Base-by-base conservation (phyloP, 2,797 vertebrate genomes). In the Tragelaphus eurycerus region DNA sequence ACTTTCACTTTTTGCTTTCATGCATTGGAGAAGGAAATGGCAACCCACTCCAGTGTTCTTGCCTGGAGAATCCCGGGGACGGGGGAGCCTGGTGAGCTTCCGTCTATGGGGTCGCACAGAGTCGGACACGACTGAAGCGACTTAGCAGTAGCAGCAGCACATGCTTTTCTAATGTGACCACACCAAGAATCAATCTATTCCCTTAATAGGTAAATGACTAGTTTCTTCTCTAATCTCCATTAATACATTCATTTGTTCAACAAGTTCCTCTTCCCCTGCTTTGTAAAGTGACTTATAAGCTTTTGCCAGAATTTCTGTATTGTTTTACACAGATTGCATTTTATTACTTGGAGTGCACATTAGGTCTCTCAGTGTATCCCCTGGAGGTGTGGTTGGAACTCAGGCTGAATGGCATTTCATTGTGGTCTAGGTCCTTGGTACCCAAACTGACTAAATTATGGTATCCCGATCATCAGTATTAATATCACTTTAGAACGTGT, bases 171-270 rank as follows among this genome's bases (percentile, higher is more conserved):
- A 89, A 86, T 74, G 85, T 29, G 71, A 83, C n/a, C 29, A 78
- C 17, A 89, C 43, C 17, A 79, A 89, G 86, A 85, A 79, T 6
- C 50, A 83, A 86, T 84, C 57, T 11, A 67, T 89, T 90, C 54
- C 71, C 15, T 92, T 90, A 96, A 74, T 23, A 43, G 19, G 55
- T 57, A 96, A 90, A 86, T 95, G 60, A 96, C 85, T 91, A 83
- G 54, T 95, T 95, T 54, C n/a, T 91, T 29, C 54, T 95, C n/a
- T 71, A 92, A 71, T 85, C 11, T 43, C 55, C 59, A 76, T 83
- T 94, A 96, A 60, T 60, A 95, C 82, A 86, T 82, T 86, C 29
- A 90, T 83, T 90, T 96, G 21, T 55, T 88, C 50, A 81, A 87
- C 13, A 85, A 55, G 46, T 94, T 96, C 15, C 27, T 29, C 50